Evolutionary conservation across 2,888 invertebrate species (phyloP), one percentile per base, ranked within the genome.

Genomic region (Iphiclides podalirius): DNA sequence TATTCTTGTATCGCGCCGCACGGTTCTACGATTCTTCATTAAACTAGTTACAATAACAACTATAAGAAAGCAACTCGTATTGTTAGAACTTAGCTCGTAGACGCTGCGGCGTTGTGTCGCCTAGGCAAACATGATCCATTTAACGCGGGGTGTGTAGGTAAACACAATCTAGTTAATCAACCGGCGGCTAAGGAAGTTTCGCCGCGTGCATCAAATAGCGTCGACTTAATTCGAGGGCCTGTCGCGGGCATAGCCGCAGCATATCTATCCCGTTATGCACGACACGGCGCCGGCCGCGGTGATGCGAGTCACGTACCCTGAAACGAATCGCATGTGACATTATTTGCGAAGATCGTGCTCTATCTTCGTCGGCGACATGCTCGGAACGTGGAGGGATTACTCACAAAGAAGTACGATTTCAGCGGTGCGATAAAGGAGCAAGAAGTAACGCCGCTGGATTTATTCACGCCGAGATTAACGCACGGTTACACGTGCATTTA

Each of bases 321-420:
- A 87, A 88, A 88, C 87, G 87, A 88, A 88, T 88, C 88, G 87
- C 87, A 87, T 88, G 88, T 87, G 88, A 88, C 88, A 88, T 88
- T 88, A 88, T 88, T 88, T 88, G 87, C 87, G 87, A 88, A 87
- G 87, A 88, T 88, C 87, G 88, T 87, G 88, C 87, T 88, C 87
- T 88, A 87, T 87, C 88, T 87, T 87, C 87, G 87, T 87, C 88
- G 83, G 80, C 81, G 84, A 84, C 86, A 81, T 83, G 72, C 77
- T 74, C 63, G 79, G 78, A 81, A 86, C 86, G 86, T 85, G 87
- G 82, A 82, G 85, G 86, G 86, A 87, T 88, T 86, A 86, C 86
- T 80, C 85, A 80, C 85, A 86, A 86, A 87, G 85, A 85, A 87
- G 87, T 86, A 80, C 85, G 85, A 86, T 86, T 85, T 80, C 86